A percentile compares a stretch with the other conserved stretches of the same genome.
These are phyloP conservation scores for Bradynema listronoti DNA, from an alignment of 1,140 invertebrate species.

Conservation along the genomic window DNA sequence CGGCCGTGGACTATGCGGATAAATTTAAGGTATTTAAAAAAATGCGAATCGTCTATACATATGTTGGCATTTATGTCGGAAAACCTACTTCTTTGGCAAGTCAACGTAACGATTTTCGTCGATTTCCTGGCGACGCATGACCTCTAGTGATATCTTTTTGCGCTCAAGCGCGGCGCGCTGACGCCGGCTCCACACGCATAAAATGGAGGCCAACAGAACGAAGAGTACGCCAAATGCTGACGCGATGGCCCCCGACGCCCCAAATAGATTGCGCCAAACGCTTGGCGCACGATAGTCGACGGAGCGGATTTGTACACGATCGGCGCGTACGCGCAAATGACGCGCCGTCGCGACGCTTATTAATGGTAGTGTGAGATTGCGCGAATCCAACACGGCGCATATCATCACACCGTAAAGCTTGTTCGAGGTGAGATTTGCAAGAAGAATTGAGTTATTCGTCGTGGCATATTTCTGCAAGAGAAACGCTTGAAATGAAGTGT, in stretches of 20 bases:
- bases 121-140: conserved; percentile 16
- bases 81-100: conserved; percentile 42
- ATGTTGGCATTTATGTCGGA: not conserved
- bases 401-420: conserved; percentile 49
- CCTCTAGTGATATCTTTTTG: conserved; percentile 28
- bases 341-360: conserved; percentile 17
- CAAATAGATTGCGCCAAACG: not conserved
- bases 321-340: conserved; percentile 26
- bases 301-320: conserved; percentile 29
- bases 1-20: too few relatives aligned
- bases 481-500: too few relatives aligned
- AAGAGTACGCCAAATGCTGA: conserved; percentile 27
- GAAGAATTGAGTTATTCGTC: conserved; percentile 32
- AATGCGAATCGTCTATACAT: too few relatives aligned
- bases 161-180: conserved; percentile 34
- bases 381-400: conserved; percentile 43
- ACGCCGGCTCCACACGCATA: conserved; percentile 21
- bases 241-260: conserved; percentile 2
- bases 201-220: conserved; percentile 8
- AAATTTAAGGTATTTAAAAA: too few relatives aligned
- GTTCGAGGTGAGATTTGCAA: conserved; percentile 37
- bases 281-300: conserved; percentile 15
- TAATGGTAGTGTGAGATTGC: conserved; percentile 39
- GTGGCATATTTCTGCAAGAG: conserved; percentile 1
- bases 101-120: conserved; percentile 50